Base-by-base conservation (phyloP, 2,888 invertebrate genomes). In the Chrysotoxum bicinctum region DNA sequence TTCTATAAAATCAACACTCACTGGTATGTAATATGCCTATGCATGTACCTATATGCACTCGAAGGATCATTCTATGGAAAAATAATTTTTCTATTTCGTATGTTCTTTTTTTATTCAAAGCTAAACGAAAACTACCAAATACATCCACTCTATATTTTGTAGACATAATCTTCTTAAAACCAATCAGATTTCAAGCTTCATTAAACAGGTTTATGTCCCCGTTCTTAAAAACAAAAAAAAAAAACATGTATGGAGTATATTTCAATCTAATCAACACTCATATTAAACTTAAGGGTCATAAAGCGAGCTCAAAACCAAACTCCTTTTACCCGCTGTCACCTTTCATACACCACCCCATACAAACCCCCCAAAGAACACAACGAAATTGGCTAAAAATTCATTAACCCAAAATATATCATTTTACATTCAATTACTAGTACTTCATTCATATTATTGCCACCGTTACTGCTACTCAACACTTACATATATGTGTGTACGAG, bases 361-460 rank as follows among this genome's bases (percentile, higher is more conserved):
- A 12, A 56, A 19, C 21, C 35, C 21, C 58, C 21, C 35, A 7
- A 43, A 48, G 16, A 8, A 64, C 8, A 64, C 48, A 58, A 54
- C 68, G 60, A 76, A 76, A 85, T 58, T 76, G 80, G 68, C 85
- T 81, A 81, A 85, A 85, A 85, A 85, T 85, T 85, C 77, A 85
- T 85, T 81, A 85, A 81, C 85, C 85, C 85, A 69, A 85, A 85
- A 85, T 85, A 85, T 85, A 85, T 85, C 85, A 81, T 76, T 73
- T 85, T 85, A 85, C 81, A 85, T 85, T 81, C 85, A 85, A 85
- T 85, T 85, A 85, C 76, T 72, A 81, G 68, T 62, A 54, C 80
- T 58, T 56, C 69, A 43, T 58, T 50, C 64, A 35, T n/a, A n/a
- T n/a, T n/a, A n/a, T 21, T 26, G 62, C 16, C 30, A 58, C 62